Percentiles rank a stretch among this genome's conserved stretches.
Evolutionary conservation across 2,797 vertebrate genomes (phyloP).

Genomic region (Rhynchonycteris naso): DNA sequence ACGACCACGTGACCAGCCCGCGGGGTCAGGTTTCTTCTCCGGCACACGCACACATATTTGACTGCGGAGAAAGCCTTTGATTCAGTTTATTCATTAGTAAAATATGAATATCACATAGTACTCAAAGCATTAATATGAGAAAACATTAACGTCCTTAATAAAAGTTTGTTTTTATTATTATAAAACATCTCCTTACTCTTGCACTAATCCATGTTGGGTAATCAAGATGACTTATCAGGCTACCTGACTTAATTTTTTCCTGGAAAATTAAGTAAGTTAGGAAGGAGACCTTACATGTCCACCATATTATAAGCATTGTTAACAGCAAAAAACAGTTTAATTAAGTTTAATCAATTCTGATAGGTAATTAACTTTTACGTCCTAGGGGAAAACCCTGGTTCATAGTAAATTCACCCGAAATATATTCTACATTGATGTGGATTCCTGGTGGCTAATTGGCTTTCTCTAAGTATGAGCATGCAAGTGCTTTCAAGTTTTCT

Average conservation of each 20-base stretch:
- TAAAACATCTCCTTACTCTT: not conserved
- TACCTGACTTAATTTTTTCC: not conserved
- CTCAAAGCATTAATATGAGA: not conserved
- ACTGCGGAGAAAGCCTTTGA: not conserved
- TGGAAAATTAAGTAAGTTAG: not conserved
- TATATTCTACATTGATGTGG: not conserved
- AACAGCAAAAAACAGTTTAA: not conserved
- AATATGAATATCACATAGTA: not conserved
- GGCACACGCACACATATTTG: not conserved
- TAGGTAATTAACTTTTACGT: not conserved
- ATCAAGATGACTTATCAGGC: not conserved
- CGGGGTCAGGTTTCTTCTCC: not conserved
- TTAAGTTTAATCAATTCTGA: not conserved
- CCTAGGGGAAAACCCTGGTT: not conserved
- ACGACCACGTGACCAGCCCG: not conserved
- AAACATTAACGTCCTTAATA: not conserved
- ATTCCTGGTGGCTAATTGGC: not conserved
- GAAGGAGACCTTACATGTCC: not conserved
- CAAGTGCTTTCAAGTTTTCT: not conserved
- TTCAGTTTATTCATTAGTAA: constrained; percentile 12
- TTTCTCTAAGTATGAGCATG: not conserved
- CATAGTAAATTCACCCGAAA: not conserved
- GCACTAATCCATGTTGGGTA: not conserved
- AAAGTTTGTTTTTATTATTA: not conserved
- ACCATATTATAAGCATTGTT: not conserved